Evolutionary conservation across 2,888 invertebrate species (phyloP).

Genomic region (Macroteleia sp.): DNA sequence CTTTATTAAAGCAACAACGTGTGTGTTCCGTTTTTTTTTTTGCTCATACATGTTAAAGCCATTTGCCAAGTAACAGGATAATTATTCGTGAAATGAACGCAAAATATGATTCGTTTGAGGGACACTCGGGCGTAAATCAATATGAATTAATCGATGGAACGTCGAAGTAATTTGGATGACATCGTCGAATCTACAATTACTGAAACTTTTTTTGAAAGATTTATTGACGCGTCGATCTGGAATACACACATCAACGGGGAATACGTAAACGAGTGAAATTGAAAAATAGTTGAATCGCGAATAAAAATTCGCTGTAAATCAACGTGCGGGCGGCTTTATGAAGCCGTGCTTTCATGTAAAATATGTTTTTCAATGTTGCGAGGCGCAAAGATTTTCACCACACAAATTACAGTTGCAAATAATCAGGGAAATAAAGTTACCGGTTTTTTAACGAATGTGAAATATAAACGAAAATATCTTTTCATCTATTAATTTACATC

Average conservation of each 20-base stretch:
- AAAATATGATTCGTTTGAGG: constrained; percentile 37
- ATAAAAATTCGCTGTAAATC: constrained; percentile 34
- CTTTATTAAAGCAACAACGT: too few species aligned
- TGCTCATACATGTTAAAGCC: too few species aligned
- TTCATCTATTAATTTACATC: too few species aligned
- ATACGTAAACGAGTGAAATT: constrained; percentile 26
- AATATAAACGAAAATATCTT: too few species aligned
- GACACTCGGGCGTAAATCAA: constrained; percentile 29
- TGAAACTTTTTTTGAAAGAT: constrained; percentile 36
- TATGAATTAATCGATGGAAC: constrained; percentile 46
- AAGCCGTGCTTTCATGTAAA: too few species aligned
- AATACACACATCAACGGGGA: constrained; percentile 8
- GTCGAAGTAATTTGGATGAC: constrained; percentile 31
- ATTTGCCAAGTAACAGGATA: constrained; percentile 15
- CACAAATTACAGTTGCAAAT: too few species aligned
- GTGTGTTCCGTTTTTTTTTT: too few species aligned
- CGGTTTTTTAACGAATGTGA: too few species aligned
- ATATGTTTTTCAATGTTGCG: too few species aligned
- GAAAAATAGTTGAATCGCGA: constrained; percentile 28
- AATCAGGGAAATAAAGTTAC: too few species aligned
- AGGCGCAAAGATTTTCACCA: too few species aligned
- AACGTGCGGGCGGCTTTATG: too few species aligned
- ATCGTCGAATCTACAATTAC: constrained; percentile 23
- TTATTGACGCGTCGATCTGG: constrained; percentile 28
- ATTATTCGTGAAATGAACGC: constrained; percentile 25